These are phyloP conservation scores for Poecilia wingei DNA, from an alignment of 2,797 vertebrate genomes.

Conservation along the genomic window DNA sequence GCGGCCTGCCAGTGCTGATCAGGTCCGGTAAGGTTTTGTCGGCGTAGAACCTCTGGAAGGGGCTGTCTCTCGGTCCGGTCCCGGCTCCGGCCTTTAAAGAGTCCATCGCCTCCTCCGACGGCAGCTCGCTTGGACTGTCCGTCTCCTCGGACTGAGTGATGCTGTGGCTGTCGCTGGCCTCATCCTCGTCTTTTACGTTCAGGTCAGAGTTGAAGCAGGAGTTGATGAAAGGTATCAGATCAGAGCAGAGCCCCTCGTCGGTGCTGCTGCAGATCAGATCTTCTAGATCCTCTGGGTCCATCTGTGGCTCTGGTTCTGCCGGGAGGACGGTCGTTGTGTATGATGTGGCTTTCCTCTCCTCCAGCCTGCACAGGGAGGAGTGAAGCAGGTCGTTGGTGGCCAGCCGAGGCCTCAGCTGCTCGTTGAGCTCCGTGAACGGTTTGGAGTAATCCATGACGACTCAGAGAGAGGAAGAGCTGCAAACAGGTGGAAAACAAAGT, in stretches of 20 bases:
- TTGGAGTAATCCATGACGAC: conserved; percentile 58
- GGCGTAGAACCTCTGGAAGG: conserved; percentile 29
- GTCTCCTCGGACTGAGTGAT: conserved; percentile 48
- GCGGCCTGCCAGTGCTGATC: conserved; percentile 70
- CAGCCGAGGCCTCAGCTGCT: conserved; percentile 58
- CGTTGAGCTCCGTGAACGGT: conserved; percentile 72
- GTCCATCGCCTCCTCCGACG: conserved; percentile 4
- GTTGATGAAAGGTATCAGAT: not conserved
- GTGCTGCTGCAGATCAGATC: conserved; percentile 1
- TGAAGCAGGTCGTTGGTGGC: conserved; percentile 44
- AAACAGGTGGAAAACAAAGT: conserved; percentile 16
- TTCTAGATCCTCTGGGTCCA: conserved; percentile 9
- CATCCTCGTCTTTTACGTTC: conserved; percentile 17
- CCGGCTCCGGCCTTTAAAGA: not conserved
- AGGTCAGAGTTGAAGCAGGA: conserved; percentile 12
- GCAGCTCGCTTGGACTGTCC: conserved; percentile 39
- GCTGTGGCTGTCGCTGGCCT: conserved; percentile 25
- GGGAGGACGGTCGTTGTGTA: conserved; percentile 14
- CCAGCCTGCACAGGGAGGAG: conserved; percentile 56
- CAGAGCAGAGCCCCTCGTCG: not conserved
- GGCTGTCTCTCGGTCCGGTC: not conserved
- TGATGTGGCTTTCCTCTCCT: conserved; percentile 22
- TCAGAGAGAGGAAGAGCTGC: not conserved
- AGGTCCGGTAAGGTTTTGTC: conserved; percentile 78
- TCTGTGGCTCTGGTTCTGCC: conserved; percentile 13